Conservation (phyloP, 2,797 vertebrate species). For the Rachycentron canadum region DNA sequence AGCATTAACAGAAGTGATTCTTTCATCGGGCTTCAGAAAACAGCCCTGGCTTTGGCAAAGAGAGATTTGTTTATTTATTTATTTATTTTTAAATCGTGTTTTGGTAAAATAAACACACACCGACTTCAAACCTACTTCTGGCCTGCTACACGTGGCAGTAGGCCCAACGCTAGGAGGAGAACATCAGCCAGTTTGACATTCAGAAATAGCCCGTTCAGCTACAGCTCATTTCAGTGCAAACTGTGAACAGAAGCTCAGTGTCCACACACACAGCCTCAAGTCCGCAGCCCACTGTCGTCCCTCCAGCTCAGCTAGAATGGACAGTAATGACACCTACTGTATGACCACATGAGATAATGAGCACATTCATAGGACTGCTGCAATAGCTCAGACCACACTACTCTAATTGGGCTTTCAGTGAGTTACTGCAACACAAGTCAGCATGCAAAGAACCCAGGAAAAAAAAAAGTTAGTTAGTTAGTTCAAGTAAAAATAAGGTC, state of each 20-base stretch:
- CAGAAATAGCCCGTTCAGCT: constrained; percentile 40
- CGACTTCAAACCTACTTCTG: constrained; percentile 36
- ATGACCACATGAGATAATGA: constrained; percentile 68
- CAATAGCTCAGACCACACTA: constrained; percentile 44
- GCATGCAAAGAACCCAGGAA: constrained; percentile 26
- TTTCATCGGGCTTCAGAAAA: constrained; percentile 47
- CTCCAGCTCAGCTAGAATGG: constrained; percentile 45
- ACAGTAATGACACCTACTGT: constrained; percentile 63
- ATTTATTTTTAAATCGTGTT: constrained; percentile 1
- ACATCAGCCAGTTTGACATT: constrained; percentile 41
- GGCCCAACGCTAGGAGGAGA: constrained; percentile 7
- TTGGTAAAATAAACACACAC: constrained; percentile 50
- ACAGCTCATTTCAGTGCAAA: constrained; percentile 45
- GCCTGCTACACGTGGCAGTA: constrained; percentile 14
- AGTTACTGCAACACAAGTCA: constrained; percentile 40
- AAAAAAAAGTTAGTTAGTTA: constrained; percentile 26
- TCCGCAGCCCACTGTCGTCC: constrained; percentile 43
- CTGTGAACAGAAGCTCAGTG: constrained; percentile 62
- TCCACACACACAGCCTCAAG: constrained; percentile 42
- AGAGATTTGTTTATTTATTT: constrained; percentile 34
- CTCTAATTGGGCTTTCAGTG: constrained; percentile 68
- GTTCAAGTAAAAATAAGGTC: constrained; percentile 9
- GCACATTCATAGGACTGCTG: constrained; percentile 61
- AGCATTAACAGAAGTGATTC: constrained; percentile 35
- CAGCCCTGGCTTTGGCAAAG: constrained; percentile 30